Percentiles rank a stretch among this genome's conserved stretches.
These are phyloP conservation scores for Drosophila ercepeae DNA, from an alignment of 1,140 invertebrate genomes.

Conservation along the genomic window DNA sequence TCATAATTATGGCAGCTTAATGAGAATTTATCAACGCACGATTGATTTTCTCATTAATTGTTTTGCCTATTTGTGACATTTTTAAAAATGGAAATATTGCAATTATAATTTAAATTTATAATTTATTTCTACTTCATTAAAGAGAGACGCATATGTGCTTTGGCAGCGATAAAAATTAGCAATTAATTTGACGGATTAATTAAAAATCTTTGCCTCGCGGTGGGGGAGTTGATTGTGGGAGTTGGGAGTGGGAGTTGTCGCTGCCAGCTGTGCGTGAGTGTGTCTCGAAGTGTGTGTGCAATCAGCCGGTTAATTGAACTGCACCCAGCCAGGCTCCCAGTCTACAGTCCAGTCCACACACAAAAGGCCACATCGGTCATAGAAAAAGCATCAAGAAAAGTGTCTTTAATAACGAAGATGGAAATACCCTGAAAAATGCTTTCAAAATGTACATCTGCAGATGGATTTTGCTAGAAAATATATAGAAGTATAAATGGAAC, in stretches of 20 bases:
- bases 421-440: constrained; percentile 1
- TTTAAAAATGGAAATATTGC: constrained; percentile 11
- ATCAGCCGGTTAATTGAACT: constrained; percentile 79
- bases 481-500: no score
- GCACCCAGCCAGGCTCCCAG: constrained; percentile 56
- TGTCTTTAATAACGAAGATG: neutral
- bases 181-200: constrained; percentile 69
- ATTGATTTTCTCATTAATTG: constrained; percentile 30
- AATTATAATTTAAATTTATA: neutral
- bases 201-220: constrained; percentile 44
- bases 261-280: constrained; percentile 24
- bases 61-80: neutral
- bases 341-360: no score
- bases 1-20: constrained; percentile 8
- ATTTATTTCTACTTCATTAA: neutral
- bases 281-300: constrained; percentile 61
- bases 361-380: no score
- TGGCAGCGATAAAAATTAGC: constrained; percentile 28
- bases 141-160: neutral
- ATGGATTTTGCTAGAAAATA: no score
- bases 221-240: constrained; percentile 14
- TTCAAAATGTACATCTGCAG: neutral
- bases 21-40: constrained; percentile 3
- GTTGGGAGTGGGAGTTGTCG: constrained; percentile 21
- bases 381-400: neutral